Evolutionary conservation across 2,888 invertebrate species (phyloP), one percentile per base, ranked within the genome.

Genomic region (Syrphus vitripennis): DNA sequence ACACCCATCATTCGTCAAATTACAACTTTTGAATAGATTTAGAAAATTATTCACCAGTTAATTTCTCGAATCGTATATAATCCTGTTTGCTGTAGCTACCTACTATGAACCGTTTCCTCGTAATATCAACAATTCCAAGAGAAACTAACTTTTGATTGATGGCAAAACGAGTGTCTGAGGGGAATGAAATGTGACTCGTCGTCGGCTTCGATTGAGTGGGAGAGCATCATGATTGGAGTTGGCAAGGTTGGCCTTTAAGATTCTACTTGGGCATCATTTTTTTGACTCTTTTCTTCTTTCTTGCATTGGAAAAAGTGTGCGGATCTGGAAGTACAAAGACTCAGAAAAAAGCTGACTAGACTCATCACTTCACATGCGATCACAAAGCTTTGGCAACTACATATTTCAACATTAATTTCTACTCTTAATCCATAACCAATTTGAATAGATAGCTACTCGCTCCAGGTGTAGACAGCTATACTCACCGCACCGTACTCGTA

Each of bases 401-500:
- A 12, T 9, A 67, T 48, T 72, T 55, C 40, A 53, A 29, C 21
- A 50, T 50, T 50, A 26, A 4, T 12, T 21, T 48, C 12, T 26
- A 10, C 79, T 34, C 74, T 40, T 48, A 72, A 67, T 74, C 42
- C 69, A 29, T 16, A 24, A 24, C 10, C 40, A 53, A 45, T 63
- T 75, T 69, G 26, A 48, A 67, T 59, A 59, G 5, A 19, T 26
- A 31, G 59, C 69, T 48, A 16, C 19, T 45, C 29, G 7, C 61
- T 69, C 80, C 80, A 69, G 75, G 80, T 75, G 80, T 45, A 24
- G 69, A 81, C 75, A 75, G n/a, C n/a, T n/a, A n/a, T n/a, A 81
- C 75, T 69, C 59, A 67, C 59, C 67, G 24, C 29, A 48, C 57
- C n/a, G n/a, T n/a, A n/a, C n/a, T n/a, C n/a, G n/a, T n/a, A n/a